Base-by-base conservation (phyloP, 2,888 invertebrate genomes). In the Thelaira solivaga region DNA sequence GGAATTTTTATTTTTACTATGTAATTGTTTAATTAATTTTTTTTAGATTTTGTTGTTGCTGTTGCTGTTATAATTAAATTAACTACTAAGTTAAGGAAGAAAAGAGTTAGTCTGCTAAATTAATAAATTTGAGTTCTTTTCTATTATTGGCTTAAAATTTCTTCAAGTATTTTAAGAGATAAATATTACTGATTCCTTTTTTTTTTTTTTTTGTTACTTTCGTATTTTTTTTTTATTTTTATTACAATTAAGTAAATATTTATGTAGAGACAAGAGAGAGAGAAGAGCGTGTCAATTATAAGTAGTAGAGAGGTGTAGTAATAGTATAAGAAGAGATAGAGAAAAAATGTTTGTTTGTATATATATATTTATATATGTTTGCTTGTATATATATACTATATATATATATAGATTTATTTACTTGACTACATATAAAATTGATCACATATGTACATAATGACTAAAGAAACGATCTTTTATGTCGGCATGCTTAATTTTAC, bases 401-500 rank as follows among this genome's bases (percentile, higher is more conserved):
- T 59, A 6, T 53, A 39, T 69, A 41, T 69, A 64, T 49, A 57
- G 41, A 51, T 72, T 65, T 65, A 29, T 82, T 84, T 84, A 85
- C 81, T 86, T 85, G 81, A 85, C 85, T 82, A 85, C 82, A 82
- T 87, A 88, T 82, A 88, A 85, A 87, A 88, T 88, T 86, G 89
- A 89, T 89, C 89, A 89, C 89, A 89, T 89, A 86, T 89, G 89
- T 88, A 89, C 89, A 88, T 89, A 89, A 84, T 89, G 89, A 83
- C 88, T 89, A 84, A 89, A 89, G 84, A 89, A 89, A 82, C 88
- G 88, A 85, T 89, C 89, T 86, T 89, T 88, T 79, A 88, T 88
- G 80, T 89, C 89, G 83, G 89, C 88, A 85, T 92, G 92, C 88
- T 92, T 92, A 82, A 90, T 90, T 86, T 90, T 90, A 87, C 92